Evolutionary conservation across 1,140 invertebrate genomes (phyloP), one percentile per base, ranked within the genome.

Genomic region (Sarcophaga bullata): DNA sequence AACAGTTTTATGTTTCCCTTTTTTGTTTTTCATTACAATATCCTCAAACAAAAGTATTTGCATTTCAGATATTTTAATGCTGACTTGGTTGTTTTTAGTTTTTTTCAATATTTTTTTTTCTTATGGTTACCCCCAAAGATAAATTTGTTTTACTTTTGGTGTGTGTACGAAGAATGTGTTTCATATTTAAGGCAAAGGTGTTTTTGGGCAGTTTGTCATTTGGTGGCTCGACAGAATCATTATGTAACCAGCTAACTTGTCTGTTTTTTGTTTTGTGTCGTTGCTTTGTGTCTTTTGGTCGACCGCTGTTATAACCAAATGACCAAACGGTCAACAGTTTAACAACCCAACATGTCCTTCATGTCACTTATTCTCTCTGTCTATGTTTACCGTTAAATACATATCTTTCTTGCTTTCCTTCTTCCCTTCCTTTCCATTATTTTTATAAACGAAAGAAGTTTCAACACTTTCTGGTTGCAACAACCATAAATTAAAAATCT

Each of bases 71-170:
- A 9, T 68, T 68, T 19, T 19, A 19, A 6, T 68, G 54, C n/a
- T 13, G 15, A n/a, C 15, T 11, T 58, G 7, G 7, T n/a, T 58
- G 10, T 58, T 17, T 68, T 8, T 68, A 25, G 17, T 68, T 68
- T 37, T 37, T 15, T n/a, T 68, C n/a, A 15, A 37, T 25, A 68
- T 17, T n/a, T n/a, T 68, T 10, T 68, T 68, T 68, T 68, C 19
- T 19, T 19, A 68, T 68, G n/a, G 17, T 68, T 68, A 17, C 19
- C 17, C 62, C 10, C 17, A 89, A 37, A 89, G 87, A 89, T 89
- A 89, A 89, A 89, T 89, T 89, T 87, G 86, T 87, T 87, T 89
- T 86, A 89, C 88, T 89, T 89, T 25, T 50, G 49, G 11, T 54
- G 47, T n/a, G 25, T 37, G 25, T 37, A 37, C 25, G 25, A 37